Percentiles rank a stretch among this genome's conserved stretches.
These are phyloP conservation scores for Periophthalmus magnuspinnatus DNA, from an alignment of 2,797 vertebrate genomes.

Conservation along the genomic window DNA sequence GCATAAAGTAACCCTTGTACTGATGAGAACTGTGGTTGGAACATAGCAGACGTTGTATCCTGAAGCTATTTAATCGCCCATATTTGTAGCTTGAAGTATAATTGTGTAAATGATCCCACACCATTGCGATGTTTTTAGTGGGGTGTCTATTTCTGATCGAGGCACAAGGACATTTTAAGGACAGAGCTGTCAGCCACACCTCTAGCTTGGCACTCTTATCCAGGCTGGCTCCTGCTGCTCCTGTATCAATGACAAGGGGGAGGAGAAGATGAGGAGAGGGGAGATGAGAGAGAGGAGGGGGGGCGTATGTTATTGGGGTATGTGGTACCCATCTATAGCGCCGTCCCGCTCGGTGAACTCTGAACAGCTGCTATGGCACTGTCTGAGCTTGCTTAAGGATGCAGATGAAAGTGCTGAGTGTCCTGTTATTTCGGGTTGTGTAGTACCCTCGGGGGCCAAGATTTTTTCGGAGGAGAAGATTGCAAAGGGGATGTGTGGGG, in stretches of 20 bases:
- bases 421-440: conserved; percentile 72
- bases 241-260: conserved; percentile 61
- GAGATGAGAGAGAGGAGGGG: conserved; percentile 16
- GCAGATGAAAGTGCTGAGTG: conserved; percentile 76
- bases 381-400: conserved; percentile 72
- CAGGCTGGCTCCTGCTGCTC: conserved; percentile 66
- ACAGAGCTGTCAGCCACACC: conserved; percentile 63
- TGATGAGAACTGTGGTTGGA: neutral
- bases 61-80: neutral
- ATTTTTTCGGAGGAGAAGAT: conserved; percentile 54
- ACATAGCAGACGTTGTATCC: neutral
- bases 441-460: conserved; percentile 50
- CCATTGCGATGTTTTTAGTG: conserved; percentile 8
- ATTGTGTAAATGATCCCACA: neutral
- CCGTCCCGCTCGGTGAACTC: conserved; percentile 58
- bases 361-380: conserved; percentile 73
- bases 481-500: conserved; percentile 34
- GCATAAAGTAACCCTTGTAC: neutral
- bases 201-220: conserved; percentile 62
- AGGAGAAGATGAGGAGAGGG: conserved; percentile 24
- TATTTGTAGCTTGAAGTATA: neutral
- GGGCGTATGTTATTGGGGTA: conserved; percentile 22
- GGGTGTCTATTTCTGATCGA: conserved; percentile 9
- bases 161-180: conserved; percentile 67
- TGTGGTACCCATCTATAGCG: conserved; percentile 46